Percentiles rank a stretch among this genome's conserved stretches.
Evolutionary conservation across 2,888 invertebrate species (phyloP).

Genomic region (Hemaris fuciformis): DNA sequence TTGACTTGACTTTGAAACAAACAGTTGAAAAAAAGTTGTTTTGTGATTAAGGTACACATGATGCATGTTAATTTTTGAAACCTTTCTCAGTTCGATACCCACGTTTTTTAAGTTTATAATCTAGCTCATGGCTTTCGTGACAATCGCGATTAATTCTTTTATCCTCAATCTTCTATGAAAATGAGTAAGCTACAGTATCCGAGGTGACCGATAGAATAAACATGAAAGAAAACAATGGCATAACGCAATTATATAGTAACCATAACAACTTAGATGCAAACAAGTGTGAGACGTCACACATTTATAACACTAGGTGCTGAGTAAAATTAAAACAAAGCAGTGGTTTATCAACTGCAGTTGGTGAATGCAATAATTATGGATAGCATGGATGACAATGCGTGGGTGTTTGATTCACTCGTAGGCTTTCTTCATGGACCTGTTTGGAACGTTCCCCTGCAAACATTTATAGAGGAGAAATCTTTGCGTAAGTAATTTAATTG

Average conservation of each 20-base stretch:
- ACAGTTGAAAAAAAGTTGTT: too few relatives aligned
- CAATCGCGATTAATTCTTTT: too few relatives aligned
- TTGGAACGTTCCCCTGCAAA: constrained; percentile 95
- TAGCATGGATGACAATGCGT: constrained; percentile 85
- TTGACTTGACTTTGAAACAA: too few relatives aligned
- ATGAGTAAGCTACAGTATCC: not conserved
- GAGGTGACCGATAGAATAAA: not conserved
- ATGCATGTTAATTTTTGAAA: too few relatives aligned
- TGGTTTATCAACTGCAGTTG: not conserved
- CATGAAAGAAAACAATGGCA: not conserved
- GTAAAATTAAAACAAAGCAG: not conserved
- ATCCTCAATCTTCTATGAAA: not conserved
- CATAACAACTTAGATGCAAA: constrained; percentile 48
- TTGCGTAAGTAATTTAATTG: constrained; percentile 83
- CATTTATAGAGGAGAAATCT: constrained; percentile 96
- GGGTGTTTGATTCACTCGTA: constrained; percentile 96
- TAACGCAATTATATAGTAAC: constrained; percentile 29
- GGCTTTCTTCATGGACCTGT: constrained; percentile 95
- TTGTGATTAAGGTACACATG: too few relatives aligned
- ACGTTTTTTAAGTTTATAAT: too few relatives aligned
- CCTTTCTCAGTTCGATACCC: too few relatives aligned
- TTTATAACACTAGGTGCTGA: not conserved
- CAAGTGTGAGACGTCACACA: constrained; percentile 21
- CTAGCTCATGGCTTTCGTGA: too few relatives aligned
- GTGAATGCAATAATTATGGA: constrained; percentile 44